phyloP scores from a whole-genome alignment of 53 echinoderm and acorn worm species.

The Paracentrotus lividus region DNA sequence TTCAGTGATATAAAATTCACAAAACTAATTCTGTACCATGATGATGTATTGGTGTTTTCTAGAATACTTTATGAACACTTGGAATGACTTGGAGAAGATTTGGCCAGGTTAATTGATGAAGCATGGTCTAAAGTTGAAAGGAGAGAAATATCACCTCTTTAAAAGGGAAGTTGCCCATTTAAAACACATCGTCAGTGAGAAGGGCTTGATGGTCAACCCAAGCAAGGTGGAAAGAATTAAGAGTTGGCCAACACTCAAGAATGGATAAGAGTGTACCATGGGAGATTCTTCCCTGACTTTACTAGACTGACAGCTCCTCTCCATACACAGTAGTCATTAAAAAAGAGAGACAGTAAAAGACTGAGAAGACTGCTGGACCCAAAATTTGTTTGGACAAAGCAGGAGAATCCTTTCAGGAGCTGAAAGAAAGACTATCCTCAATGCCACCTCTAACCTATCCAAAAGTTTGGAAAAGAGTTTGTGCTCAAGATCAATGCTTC shows the following conservation, averaged over 20 bases:
- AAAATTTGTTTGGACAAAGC: background rate
- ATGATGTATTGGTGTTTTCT: slow-evolving; percentile 31
- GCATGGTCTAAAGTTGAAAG: slow-evolving; percentile 71
- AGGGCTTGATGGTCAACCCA: slow-evolving; percentile 71
- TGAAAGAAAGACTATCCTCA: slow-evolving; percentile 16
- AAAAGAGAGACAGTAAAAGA: no score
- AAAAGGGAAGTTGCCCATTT: slow-evolving; percentile 65
- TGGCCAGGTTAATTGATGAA: slow-evolving; percentile 58
- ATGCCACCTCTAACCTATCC: background rate
- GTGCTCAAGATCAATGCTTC: slow-evolving; percentile 12
- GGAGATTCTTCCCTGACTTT: slow-evolving; percentile 72
- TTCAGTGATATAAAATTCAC: slow-evolving; percentile 73
- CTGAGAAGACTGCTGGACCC: background rate
- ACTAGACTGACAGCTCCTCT: slow-evolving; percentile 56
- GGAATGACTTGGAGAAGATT: slow-evolving; percentile 51
- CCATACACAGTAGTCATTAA: slow-evolving; percentile 34
- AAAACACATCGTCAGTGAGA: slow-evolving; percentile 68
- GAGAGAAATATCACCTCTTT: slow-evolving; percentile 68
- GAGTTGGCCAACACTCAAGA: slow-evolving; percentile 71
- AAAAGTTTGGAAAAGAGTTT: slow-evolving; percentile 5
- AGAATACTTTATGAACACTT: slow-evolving; percentile 19
- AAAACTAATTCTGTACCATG: slow-evolving; percentile 7
- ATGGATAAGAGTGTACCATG: slow-evolving; percentile 69
- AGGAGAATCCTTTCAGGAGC: background rate
- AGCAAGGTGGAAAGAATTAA: slow-evolving; percentile 65